Evolutionary conservation across 2,113 vertebrate genomes (phyloP).

Genomic region (Pomatorhinus ruficollis): DNA sequence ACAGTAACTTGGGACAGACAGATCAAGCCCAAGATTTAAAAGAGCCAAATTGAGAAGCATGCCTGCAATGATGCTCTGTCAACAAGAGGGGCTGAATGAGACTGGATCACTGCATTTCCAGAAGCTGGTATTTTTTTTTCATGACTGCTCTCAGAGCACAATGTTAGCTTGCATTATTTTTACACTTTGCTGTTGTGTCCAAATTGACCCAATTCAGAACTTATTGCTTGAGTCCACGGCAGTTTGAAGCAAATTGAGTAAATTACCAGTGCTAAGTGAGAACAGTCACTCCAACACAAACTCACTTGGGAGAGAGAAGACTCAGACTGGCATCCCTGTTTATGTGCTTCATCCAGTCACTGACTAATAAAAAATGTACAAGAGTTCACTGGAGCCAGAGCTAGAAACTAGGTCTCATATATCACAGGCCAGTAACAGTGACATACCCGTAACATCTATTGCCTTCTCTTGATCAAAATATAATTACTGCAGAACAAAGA

Average conservation of each 20-base stretch:
- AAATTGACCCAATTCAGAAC: background rate
- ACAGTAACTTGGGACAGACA: background rate
- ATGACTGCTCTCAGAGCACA: background rate
- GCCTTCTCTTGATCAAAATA: background rate
- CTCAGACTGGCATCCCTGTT: background rate
- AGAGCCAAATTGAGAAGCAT: background rate
- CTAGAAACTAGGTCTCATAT: background rate
- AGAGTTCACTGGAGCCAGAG: background rate
- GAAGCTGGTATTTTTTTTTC: background rate
- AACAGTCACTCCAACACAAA: background rate
- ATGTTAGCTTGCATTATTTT: background rate
- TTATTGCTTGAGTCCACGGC: background rate
- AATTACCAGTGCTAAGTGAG: background rate
- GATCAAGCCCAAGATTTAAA: background rate
- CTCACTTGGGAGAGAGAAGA: background rate
- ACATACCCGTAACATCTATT: accelerated
- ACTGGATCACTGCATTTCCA: background rate
- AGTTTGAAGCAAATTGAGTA: conserved; percentile 12
- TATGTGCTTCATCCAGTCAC: background rate
- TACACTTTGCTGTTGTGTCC: background rate
- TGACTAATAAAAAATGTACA: background rate
- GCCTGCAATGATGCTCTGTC: background rate
- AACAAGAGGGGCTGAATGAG: background rate
- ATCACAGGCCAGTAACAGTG: background rate
- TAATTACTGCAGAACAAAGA: background rate